These are phyloP conservation scores for Eulimnadia texana DNA, from an alignment of 1,140 invertebrate genomes.

Conservation along the genomic window DNA sequence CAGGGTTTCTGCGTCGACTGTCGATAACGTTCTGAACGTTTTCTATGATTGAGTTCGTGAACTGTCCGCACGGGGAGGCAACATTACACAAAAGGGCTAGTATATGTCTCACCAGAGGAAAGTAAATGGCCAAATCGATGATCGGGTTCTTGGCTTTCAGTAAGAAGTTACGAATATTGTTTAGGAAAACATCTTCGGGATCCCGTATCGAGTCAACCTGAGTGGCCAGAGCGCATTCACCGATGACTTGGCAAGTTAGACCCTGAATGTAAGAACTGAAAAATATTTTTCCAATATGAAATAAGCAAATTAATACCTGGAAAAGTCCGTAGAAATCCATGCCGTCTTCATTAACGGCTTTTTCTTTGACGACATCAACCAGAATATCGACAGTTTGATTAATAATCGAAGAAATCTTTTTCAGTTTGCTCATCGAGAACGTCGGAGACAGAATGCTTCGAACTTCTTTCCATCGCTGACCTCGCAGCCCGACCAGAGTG, in stretches of 20 bases:
- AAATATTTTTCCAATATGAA: background rate
- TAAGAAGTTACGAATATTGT: slow-evolving; percentile 26
- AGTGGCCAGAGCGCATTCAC: slow-evolving; percentile 34
- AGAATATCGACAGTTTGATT: slow-evolving; percentile 25
- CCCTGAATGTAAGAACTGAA: slow-evolving; percentile 30
- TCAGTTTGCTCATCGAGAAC: slow-evolving; percentile 36
- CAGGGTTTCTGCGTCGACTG: slow-evolving; percentile 16
- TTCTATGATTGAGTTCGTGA: slow-evolving; percentile 26
- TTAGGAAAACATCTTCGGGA: slow-evolving; percentile 28
- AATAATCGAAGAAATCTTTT: slow-evolving; percentile 28
- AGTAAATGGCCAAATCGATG: slow-evolving; percentile 25
- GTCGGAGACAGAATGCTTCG: slow-evolving; percentile 34
- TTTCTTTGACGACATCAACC: slow-evolving; percentile 21
- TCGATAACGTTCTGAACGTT: slow-evolving; percentile 25
- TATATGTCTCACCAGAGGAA: slow-evolving; percentile 24
- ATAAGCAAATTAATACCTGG: slow-evolving; percentile 11
- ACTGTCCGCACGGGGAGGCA: slow-evolving; percentile 24
- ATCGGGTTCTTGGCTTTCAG: slow-evolving; percentile 24
- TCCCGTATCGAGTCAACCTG: slow-evolving; percentile 30
- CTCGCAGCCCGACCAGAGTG: slow-evolving; percentile 26
- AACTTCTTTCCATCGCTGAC: slow-evolving; percentile 35
- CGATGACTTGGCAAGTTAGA: slow-evolving; percentile 36
- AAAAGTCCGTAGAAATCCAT: slow-evolving; percentile 23
- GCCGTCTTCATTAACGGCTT: slow-evolving; percentile 17
- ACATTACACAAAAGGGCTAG: slow-evolving; percentile 24